Conservation (phyloP, 53 echinoderm and acorn worm genomes). For the Paelopatides confundens region DNA sequence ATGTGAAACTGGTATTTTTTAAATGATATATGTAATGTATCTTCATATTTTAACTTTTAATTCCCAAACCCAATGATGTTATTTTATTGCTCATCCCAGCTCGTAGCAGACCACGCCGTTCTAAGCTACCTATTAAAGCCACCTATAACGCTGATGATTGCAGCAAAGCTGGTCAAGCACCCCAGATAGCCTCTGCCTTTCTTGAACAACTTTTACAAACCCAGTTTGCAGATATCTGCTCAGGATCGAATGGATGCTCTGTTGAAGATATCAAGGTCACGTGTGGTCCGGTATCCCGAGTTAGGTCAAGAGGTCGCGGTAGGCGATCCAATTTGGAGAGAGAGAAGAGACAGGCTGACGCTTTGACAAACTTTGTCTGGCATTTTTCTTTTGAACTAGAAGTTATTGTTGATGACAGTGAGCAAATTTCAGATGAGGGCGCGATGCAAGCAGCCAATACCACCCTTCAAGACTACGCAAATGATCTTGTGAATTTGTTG, state of each 20-base stretch:
- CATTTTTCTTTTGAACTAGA: not conserved
- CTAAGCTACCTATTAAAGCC: not conserved
- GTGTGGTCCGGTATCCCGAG: conserved; percentile 52
- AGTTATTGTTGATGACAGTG: not conserved
- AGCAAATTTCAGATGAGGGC: not conserved
- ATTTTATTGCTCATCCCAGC: not conserved
- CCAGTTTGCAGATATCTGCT: conserved; percentile 19
- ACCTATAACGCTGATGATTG: not conserved
- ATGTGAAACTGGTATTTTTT: no score
- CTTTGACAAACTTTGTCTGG: not conserved
- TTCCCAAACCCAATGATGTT: not conserved
- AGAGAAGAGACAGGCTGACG: not conserved
- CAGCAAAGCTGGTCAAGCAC: not conserved
- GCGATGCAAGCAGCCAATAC: conserved; percentile 12
- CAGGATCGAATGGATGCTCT: conserved; percentile 51
- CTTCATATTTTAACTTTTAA: not conserved
- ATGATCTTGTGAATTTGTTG: not conserved
- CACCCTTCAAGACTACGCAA: conserved; percentile 12
- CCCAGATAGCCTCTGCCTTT: conserved; percentile 11
- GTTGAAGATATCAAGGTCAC: conserved; percentile 69
- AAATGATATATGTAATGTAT: not conserved
- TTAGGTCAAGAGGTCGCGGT: not conserved
- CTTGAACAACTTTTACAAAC: conserved; percentile 3
- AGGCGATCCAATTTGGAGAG: not conserved
- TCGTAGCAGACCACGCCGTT: conserved; percentile 28